These are phyloP conservation scores for Orthosia gracilis DNA, from an alignment of 2,888 invertebrate genomes.

Conservation along the genomic window DNA sequence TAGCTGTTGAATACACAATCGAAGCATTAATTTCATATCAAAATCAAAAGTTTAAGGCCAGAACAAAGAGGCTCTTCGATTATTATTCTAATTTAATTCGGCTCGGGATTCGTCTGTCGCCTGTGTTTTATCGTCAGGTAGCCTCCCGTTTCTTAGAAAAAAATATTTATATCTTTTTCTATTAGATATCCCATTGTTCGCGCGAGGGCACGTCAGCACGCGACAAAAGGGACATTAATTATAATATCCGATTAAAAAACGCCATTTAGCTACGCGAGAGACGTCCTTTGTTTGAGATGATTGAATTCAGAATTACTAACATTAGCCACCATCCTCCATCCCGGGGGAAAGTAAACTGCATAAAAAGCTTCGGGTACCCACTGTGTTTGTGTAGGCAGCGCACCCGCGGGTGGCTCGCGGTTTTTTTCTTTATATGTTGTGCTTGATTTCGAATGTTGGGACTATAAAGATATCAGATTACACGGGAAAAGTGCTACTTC, in stretches of 20 bases:
- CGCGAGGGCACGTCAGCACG: constrained; percentile 90
- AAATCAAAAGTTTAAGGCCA: constrained; percentile 69
- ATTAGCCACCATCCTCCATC: constrained; percentile 84
- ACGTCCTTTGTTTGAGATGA: constrained; percentile 90
- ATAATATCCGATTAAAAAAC: constrained; percentile 92
- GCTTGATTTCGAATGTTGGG: constrained; percentile 72
- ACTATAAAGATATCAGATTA: constrained; percentile 85
- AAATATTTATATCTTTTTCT: constrained; percentile 90
- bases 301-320: constrained; percentile 89
- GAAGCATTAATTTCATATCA: constrained; percentile 68
- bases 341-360: constrained; percentile 76
- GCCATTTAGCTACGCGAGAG: constrained; percentile 89
- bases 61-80: constrained; percentile 82
- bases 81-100: constrained; percentile 89
- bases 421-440: constrained; percentile 70
- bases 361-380: constrained; percentile 76
- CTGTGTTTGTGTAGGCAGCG: constrained; percentile 75
- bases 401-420: constrained; percentile 63
- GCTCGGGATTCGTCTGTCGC: constrained; percentile 83
- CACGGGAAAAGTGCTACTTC: constrained; percentile 79
- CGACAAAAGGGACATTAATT: constrained; percentile 92
- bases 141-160: constrained; percentile 89
- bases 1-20: constrained; percentile 63
- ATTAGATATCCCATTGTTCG: constrained; percentile 91
- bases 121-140: constrained; percentile 90